phyloP scores from a whole-genome alignment of 2,888 invertebrate genomes.

The Nemapogon koenigi region DNA sequence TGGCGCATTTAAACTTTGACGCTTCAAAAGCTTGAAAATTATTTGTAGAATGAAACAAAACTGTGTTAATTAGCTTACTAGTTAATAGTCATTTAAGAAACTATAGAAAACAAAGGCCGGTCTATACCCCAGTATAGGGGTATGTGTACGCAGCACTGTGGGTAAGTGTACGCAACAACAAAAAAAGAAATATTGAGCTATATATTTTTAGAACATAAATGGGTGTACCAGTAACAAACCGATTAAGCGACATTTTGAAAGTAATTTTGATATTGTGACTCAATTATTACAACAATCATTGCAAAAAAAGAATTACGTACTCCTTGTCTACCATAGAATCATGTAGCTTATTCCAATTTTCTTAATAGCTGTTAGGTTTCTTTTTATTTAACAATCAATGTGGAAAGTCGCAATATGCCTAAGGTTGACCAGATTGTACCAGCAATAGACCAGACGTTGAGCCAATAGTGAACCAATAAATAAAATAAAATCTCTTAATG shows the following conservation, averaged over 20 bases:
- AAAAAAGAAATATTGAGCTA: neutral
- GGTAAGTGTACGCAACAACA: too few species aligned
- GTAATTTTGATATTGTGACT: conserved; percentile 13
- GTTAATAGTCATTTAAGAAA: too few species aligned
- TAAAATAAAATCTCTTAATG: conserved; percentile 6
- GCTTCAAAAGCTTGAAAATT: neutral
- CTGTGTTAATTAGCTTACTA: neutral
- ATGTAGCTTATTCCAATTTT: conserved; percentile 13
- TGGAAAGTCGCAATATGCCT: conserved; percentile 14
- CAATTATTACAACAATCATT: conserved; percentile 12
- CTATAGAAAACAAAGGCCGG: too few species aligned
- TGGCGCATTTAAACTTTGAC: neutral
- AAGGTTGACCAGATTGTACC: conserved; percentile 15
- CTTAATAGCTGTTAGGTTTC: conserved; percentile 14
- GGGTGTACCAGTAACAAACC: conserved; percentile 11
- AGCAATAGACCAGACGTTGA: conserved; percentile 12
- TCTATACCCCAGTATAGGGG: too few species aligned
- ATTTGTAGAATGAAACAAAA: neutral
- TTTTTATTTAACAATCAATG: conserved; percentile 13
- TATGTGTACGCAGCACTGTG: too few species aligned
- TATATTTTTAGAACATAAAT: too few species aligned
- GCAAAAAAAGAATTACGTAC: conserved; percentile 11
- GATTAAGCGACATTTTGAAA: conserved; percentile 14
- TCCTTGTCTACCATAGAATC: conserved; percentile 12
- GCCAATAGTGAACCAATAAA: conserved; percentile 15